Conservation (phyloP, 2,113 vertebrate genomes). For the Danio rerio region GRCz12tu NC_133182.1:26786501-26787000, state of each 20-base stretch:
- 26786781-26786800: constrained; percentile 44
- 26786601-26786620: neutral
- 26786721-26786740: constrained; percentile 18
- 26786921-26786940: constrained; percentile 42
- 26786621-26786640: constrained; percentile 6
- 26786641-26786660: constrained; percentile 11
- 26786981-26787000: constrained; percentile 4
- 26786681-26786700: constrained; percentile 31
- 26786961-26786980: constrained; percentile 16
- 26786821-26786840: constrained; percentile 33
- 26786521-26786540: neutral
- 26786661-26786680: constrained; percentile 25
- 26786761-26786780: constrained; percentile 51
- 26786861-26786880: constrained; percentile 43
- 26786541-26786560: neutral
- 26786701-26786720: constrained; percentile 46
- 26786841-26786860: constrained; percentile 47
- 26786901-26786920: constrained; percentile 4
- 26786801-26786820: constrained; percentile 44
- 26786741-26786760: neutral
- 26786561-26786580: neutral
- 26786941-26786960: constrained; percentile 48
- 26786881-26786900: constrained; percentile 29
- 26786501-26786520: neutral
- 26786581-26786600: neutral